These are phyloP conservation scores for Eulacestoma nigropectus DNA, from an alignment of 2,113 vertebrate species.

Conservation along the genomic window DNA sequence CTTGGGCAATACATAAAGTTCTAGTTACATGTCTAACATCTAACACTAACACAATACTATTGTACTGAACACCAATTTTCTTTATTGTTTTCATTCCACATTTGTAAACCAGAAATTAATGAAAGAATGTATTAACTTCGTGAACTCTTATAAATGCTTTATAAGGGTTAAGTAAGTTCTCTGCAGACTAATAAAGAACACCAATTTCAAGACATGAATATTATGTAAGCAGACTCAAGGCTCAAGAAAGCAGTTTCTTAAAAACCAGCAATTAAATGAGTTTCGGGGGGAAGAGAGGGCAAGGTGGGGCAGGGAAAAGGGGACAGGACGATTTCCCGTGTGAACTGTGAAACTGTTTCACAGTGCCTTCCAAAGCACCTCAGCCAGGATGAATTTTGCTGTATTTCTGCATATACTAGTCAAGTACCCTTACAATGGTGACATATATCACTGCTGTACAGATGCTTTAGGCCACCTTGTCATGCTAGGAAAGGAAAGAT, in stretches of 20 bases:
- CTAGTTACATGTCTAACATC: neutral
- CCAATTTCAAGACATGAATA: neutral
- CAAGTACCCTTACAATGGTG: neutral
- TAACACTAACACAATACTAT: neutral
- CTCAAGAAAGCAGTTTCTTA: neutral
- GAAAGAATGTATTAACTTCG: neutral
- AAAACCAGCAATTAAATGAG: neutral
- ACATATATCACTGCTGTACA: fast-evolving
- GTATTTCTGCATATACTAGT: neutral
- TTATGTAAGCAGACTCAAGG: neutral
- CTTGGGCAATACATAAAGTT: neutral
- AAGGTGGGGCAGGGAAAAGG: too few relatives aligned
- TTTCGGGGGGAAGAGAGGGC: fast-evolving
- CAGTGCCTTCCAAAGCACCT: neutral
- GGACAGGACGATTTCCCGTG: neutral
- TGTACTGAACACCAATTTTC: neutral
- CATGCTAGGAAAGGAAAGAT: neutral
- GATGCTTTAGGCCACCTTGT: neutral
- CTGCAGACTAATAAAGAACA: neutral
- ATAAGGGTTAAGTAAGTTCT: neutral
- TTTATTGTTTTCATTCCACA: neutral
- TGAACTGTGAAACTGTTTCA: neutral
- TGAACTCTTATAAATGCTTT: neutral
- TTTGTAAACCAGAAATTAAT: neutral
- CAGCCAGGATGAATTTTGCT: neutral